phyloP scores from a whole-genome alignment of 1,140 invertebrate genomes.

The Phthorimaea operculella region DNA sequence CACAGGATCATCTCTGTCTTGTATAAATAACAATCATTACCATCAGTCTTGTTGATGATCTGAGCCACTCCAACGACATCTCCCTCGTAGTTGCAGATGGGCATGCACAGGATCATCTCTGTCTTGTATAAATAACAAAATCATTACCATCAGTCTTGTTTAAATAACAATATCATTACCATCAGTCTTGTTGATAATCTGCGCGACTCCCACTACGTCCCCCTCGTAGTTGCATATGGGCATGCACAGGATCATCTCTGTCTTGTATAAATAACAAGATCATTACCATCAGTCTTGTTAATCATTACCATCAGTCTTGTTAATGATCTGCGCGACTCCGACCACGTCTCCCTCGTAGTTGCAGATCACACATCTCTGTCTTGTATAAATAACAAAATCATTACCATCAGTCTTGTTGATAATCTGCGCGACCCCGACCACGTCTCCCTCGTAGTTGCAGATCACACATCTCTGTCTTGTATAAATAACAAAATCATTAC shows the following conservation, averaged over 20 bases:
- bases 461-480: no score
- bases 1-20: conserved; percentile 91
- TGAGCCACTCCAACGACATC: conserved; percentile 97
- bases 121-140: no score
- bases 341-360: conserved; percentile 80
- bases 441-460: no score
- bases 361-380: conserved; percentile 80
- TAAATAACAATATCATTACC: no score
- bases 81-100: conserved; percentile 56
- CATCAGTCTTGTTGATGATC: conserved; percentile 96
- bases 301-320: conserved; percentile 94
- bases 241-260: conserved; percentile 90
- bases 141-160: conserved; percentile 91
- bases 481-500: no score
- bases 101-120: conserved; percentile 90
- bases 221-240: conserved; percentile 67
- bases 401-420: no score
- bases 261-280: no score
- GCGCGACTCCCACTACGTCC: conserved; percentile 95
- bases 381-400: no score
- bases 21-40: no score
- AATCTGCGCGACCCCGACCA: no score
- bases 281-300: conserved; percentile 89
- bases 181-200: conserved; percentile 97
- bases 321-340: conserved; percentile 97